Percentiles rank a stretch among this genome's conserved stretches.
These are phyloP conservation scores for Gallinago undulata DNA, from an alignment of 2,113 vertebrate genomes.

Conservation along the genomic window DNA sequence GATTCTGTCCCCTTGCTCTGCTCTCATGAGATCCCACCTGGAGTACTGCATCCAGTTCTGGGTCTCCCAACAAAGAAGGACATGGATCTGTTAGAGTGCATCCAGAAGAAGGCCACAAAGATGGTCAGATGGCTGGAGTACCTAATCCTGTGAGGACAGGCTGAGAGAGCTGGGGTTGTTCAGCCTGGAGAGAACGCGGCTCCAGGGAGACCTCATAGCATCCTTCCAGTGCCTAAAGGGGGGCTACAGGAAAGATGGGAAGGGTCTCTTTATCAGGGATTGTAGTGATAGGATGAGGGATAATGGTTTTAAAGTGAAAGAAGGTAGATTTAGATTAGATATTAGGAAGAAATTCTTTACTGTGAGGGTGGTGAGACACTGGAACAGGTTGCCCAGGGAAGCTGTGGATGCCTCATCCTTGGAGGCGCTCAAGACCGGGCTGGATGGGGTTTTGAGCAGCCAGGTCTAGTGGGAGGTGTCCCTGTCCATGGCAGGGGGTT, in stretches of 20 bases:
- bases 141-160: neutral
- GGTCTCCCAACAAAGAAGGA: neutral
- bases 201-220: neutral
- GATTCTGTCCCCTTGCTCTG: neutral
- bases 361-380: neutral
- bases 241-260: neutral
- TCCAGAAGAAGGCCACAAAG: neutral
- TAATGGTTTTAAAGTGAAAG: neutral
- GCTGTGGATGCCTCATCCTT: too few species aligned
- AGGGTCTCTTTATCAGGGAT: neutral
- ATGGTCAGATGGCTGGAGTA: neutral
- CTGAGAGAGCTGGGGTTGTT: neutral
- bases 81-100: neutral
- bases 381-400: too few species aligned
- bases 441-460: too few species aligned
- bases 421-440: too few species aligned
- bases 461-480: too few species aligned
- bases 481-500: too few species aligned
- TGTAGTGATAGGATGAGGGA: neutral
- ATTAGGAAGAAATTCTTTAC: neutral
- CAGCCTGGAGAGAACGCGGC: neutral
- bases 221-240: neutral
- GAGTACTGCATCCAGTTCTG: neutral
- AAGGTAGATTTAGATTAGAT: neutral
- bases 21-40: neutral